Evolutionary conservation across 2,797 vertebrate species (phyloP).

Genomic region (Anguilla anguilla): DNA sequence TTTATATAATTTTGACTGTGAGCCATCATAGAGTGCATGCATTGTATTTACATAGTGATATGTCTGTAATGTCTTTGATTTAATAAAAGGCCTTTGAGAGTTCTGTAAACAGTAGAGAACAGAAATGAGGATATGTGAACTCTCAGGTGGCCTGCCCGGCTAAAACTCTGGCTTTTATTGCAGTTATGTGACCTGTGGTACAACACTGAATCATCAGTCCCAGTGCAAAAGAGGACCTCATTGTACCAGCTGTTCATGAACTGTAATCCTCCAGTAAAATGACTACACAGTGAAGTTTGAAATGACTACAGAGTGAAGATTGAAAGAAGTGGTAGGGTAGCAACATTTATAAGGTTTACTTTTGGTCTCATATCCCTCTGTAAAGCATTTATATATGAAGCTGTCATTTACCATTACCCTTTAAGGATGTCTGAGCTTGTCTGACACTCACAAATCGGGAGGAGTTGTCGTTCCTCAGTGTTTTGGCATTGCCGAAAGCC

Average conservation of each 20-base stretch:
- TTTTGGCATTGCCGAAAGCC: slow-evolving; percentile 93
- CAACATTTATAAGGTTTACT: background rate
- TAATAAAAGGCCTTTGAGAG: background rate
- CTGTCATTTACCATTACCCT: background rate
- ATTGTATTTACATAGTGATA: background rate
- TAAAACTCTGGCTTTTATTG: background rate
- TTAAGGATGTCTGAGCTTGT: background rate
- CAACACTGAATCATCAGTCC: background rate
- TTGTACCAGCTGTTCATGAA: background rate
- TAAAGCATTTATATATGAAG: background rate
- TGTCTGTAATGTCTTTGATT: background rate
- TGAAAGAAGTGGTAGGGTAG: background rate
- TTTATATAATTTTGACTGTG: background rate
- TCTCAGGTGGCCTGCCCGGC: background rate
- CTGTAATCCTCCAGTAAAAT: background rate
- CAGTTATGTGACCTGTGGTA: background rate
- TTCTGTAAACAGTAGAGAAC: background rate
- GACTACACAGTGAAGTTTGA: background rate
- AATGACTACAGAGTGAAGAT: background rate
- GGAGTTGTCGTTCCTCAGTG: slow-evolving; percentile 91
- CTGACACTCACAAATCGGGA: slow-evolving; percentile 87
- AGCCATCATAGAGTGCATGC: background rate
- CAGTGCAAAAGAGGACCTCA: background rate
- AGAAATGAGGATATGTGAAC: background rate
- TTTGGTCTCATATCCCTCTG: background rate